Evolutionary conservation across 2,888 invertebrate species (phyloP), one percentile per base, ranked within the genome.

Genomic region (Pyralis farinalis): DNA sequence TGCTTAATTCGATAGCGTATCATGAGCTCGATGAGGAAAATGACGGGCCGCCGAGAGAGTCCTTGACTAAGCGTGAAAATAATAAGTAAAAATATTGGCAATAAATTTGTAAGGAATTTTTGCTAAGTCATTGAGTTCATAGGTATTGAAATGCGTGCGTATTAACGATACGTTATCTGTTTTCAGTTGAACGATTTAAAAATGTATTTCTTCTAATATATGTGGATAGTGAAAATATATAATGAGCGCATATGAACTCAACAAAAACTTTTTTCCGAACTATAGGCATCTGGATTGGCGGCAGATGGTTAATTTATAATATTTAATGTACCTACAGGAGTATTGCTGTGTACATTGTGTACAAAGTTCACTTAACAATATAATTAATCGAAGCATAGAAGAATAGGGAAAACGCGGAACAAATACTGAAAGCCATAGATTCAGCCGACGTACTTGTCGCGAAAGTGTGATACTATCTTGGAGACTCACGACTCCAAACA

Each of bases 1-100:
- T 60, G 62, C 58, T 70, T 74, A 71, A 74, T 72, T 71, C 64
- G 63, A 74, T 71, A 71, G 57, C 63, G 53, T 62, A 66, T 63
- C 60, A 47, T 56, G 55, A 47, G 58, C 50, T 54, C 61, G 60
- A 65, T 63, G 55, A 68, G 55, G 53, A 54, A 59, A 56, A 50
- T 44, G 49, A 57, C 58, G 61, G 60, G 51, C 49, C 57, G 63
- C 62, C 55, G 51, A 55, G 42, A 47, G 40, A 46, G 36, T 40
- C 44, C 49, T 59, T 55, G 56, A 62, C 55, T 55, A 54, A 53
- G 51, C 58, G n/a, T 25, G 25, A 25, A 25, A 25, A 25, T 8
- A 25, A 25, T 25, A 8, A 25, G 7, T 25, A 2, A 25, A 25
- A 7, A 25, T 25, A 25, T 25, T n/a, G 25, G 7, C 7, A 25